Evolutionary conservation across 2,888 invertebrate species (phyloP).

Genomic region (Lithodes maja): DNA sequence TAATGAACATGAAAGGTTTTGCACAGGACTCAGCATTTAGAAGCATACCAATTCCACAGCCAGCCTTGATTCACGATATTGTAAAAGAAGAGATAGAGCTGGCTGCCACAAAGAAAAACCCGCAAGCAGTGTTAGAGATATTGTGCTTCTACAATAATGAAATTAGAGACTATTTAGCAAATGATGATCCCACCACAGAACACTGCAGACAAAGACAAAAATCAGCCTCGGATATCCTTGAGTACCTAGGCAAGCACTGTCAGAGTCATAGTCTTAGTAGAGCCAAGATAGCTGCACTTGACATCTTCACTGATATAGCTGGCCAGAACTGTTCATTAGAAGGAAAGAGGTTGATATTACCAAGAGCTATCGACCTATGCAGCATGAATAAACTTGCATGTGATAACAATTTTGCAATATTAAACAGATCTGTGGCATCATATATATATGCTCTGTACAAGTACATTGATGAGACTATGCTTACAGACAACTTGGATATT

Average conservation of each 20-base stretch:
- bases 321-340: not conserved
- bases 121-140: slow-evolving; percentile 6
- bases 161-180: not conserved
- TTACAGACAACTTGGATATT: not conserved
- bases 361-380: not conserved
- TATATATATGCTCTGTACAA: not conserved
- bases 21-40: not conserved
- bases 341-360: slow-evolving; percentile 1
- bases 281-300: not conserved
- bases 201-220: not conserved
- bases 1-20: not conserved
- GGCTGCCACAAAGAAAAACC: slow-evolving; percentile 20
- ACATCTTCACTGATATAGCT: not conserved
- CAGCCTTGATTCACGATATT: not conserved
- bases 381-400: not conserved
- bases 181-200: not conserved
- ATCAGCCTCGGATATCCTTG: not conserved
- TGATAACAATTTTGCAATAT: not conserved
- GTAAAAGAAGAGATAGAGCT: slow-evolving; percentile 5
- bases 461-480: slow-evolving; percentile 7
- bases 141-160: slow-evolving; percentile 19
- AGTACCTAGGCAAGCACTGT: slow-evolving; percentile 12
- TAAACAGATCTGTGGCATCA: not conserved
- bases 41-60: slow-evolving; percentile 20
- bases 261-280: not conserved